Base-by-base conservation (phyloP, 2,113 vertebrate species). In the Ochotona curzoniae region DNA sequence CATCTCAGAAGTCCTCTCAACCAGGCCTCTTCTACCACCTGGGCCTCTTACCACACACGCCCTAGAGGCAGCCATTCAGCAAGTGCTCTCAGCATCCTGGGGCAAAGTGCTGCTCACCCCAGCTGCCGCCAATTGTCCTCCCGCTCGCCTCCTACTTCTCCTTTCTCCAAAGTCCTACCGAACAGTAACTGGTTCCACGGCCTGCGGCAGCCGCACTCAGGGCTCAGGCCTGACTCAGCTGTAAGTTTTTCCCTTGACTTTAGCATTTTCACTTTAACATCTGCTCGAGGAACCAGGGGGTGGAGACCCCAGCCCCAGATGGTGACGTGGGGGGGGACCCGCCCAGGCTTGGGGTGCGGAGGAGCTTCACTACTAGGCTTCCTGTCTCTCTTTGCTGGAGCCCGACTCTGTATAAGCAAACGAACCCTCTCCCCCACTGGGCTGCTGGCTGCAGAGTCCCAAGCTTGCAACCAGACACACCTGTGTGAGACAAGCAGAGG, bases 351-450 rank as follows among this genome's bases (percentile, higher is more conserved):
- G 49, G 89, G 67, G 32, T 70, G 83, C 81, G 69, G 88, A 91
- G 63, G 20, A 96, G 7, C 49, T 35, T 97, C 30, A 1, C n/a
- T 61, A 20, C 23, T 5, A 0, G 63, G 95, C 94, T 97, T 97
- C 96, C 96, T 97, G 96, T 96, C 49, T 95, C 47, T 83, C 86
- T 86, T 57, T 28, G 0, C 30, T 51, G 83, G 32, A 67, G n/a
- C 32, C 5, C 5, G 0, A 78, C 90, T 92, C 78, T 93, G 70
- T 38, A 76, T 83, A 78, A 86, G 80, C 28, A n/a, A 75, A 70
- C 74, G 57, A 92, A 75, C 28, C 2, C 26, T 75, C 83, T 93
- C 47, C 63, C 38, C 32, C 85, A 47, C 64, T 18, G 69, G 67
- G 73, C 25, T 76, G 47, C 60, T n/a, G 71, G 63, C 11, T 6